A percentile compares a stretch with the other conserved stretches of the same genome.
Conservation (phyloP, 2,797 vertebrate species). For the Ptychobarbus kaznakovi region DNA sequence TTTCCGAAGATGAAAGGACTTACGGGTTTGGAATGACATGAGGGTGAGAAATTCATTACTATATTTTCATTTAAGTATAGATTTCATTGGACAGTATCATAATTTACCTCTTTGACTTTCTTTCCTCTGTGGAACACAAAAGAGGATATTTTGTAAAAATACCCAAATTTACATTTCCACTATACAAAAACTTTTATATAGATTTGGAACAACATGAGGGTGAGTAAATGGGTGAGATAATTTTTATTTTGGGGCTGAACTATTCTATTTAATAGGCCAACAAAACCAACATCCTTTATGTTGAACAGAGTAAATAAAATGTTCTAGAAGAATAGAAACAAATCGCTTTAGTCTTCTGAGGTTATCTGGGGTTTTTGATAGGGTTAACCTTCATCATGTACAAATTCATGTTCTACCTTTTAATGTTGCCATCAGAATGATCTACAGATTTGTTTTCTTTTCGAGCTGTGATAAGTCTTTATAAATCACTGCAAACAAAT, state of each 20-base stretch:
- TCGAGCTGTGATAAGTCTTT: neutral
- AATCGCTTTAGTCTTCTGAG: neutral
- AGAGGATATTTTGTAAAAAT: neutral
- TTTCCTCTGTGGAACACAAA: neutral
- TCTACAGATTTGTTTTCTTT: conserved; percentile 7
- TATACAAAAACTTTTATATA: neutral
- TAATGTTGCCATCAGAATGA: neutral
- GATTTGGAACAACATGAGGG: neutral
- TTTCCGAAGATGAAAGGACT: neutral
- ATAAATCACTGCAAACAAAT: conserved; percentile 39
- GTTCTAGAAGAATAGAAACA: neutral
- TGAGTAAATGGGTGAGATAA: neutral
- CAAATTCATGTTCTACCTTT: neutral
- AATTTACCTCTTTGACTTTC: neutral
- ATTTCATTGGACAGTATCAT: neutral
- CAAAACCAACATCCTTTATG: neutral
- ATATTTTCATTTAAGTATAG: neutral
- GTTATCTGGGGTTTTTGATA: conserved; percentile 16
- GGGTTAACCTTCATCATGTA: neutral
- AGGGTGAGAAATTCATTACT: neutral
- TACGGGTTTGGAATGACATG: no score
- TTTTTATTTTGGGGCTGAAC: neutral
- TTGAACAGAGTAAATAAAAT: neutral
- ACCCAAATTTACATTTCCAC: neutral
- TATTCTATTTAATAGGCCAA: neutral